phyloP scores from a whole-genome alignment of 2,797 vertebrate species.

The Psittacula echo region DNA sequence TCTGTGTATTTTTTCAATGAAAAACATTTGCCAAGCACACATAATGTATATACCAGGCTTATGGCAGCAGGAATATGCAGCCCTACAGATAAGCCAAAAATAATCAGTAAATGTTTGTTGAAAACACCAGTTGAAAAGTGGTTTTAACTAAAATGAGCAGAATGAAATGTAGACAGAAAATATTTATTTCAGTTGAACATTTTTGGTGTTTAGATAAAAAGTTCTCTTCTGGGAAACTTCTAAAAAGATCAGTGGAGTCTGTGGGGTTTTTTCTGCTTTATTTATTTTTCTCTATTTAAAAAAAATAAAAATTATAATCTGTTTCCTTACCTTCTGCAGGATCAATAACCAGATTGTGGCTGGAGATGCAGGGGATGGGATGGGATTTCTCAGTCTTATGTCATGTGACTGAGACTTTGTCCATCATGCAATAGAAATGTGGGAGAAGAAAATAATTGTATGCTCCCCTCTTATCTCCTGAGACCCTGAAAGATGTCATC shows the following conservation, averaged over 20 bases:
- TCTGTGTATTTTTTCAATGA: neutral
- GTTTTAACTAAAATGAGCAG: neutral
- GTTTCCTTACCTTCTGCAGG: neutral
- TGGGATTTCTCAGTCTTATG: neutral
- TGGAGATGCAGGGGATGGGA: rapidly evolving
- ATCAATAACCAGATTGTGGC: neutral
- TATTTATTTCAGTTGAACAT: neutral
- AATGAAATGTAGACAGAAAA: neutral
- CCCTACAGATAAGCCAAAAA: neutral
- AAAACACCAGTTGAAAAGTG: neutral
- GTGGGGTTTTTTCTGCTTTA: rapidly evolving
- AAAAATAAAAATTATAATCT: neutral
- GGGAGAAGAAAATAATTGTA: neutral
- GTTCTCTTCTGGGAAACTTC: neutral
- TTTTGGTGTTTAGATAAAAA: neutral
- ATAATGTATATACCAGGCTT: neutral
- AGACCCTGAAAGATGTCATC: rapidly evolving
- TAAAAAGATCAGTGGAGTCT: rapidly evolving
- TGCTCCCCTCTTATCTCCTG: neutral
- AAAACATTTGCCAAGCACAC: neutral
- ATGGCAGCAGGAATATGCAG: neutral
- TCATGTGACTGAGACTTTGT: neutral
- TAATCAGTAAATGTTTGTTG: neutral
- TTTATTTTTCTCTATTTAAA: neutral
- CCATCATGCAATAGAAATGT: neutral